Evolutionary conservation across 2,113 vertebrate genomes (phyloP).

Genomic region (Psophia crepitans): DNA sequence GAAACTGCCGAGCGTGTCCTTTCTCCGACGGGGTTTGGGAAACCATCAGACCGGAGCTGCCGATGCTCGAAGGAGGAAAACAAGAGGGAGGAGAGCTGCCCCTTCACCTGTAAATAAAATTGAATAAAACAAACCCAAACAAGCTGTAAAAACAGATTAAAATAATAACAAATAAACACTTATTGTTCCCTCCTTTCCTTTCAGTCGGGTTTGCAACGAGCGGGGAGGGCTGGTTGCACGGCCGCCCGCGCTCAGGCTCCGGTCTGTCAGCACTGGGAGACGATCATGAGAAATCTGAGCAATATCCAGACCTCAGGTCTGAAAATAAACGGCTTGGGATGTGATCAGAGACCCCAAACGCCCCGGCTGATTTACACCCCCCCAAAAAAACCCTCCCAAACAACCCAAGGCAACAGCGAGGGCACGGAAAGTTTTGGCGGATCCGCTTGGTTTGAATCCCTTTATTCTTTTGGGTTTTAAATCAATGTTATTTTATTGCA

Average conservation of each 20-base stretch:
- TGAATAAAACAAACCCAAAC: neutral
- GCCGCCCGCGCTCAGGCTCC: neutral
- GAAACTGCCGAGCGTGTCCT: neutral
- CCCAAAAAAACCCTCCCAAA: too few species aligned
- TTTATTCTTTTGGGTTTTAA: neutral
- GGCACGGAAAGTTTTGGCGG: neutral
- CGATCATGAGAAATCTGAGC: neutral
- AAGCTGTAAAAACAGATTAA: neutral
- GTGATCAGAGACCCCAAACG: neutral
- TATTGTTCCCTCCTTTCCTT: neutral
- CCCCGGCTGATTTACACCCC: neutral
- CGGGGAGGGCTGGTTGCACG: neutral
- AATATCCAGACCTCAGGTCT: neutral
- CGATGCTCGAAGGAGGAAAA: neutral
- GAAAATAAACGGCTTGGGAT: neutral
- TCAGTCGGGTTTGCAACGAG: neutral
- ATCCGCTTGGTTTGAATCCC: neutral
- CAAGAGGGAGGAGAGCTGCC: neutral
- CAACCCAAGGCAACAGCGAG: rapidly evolving
- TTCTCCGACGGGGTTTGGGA: neutral
- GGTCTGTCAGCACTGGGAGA: neutral
- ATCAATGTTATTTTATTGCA: neutral
- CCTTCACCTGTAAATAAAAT: neutral
- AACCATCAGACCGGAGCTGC: neutral
- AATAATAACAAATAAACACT: neutral